Base-by-base conservation (phyloP, 2,797 vertebrate species). In the Urophycis tenuis region DNA sequence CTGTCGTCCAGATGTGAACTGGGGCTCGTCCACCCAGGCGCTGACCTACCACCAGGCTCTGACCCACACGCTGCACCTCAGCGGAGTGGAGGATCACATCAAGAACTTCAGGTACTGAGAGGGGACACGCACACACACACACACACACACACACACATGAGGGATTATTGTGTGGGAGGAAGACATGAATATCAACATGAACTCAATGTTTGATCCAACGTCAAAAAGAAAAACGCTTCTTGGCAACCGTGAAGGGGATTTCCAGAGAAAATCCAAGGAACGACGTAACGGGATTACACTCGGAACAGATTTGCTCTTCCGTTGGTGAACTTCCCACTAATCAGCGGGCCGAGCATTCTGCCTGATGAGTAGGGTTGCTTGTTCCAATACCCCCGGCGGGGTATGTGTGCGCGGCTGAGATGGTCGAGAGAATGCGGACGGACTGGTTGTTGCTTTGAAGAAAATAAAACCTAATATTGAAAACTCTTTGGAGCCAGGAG, bases 1-100 rank as follows among this genome's bases (percentile, higher is more conserved):
- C 71, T 39, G 84, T 82, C 39, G 64, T 85, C 83, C 93, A 99
- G 98, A 99, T 94, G 98, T 99, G 81, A 99, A 99, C 89, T 99
- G 98, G 98, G 98, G 98, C 33, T 99, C 98, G 0, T 99, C 98
- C 1, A 99, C 97, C 0, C 98, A 99, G 92, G 98, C 98, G 29
- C 90, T 99, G 92, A 99, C 97, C 71, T 99, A 99, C 85, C 92
- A 98, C 87, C 96, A 93, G 90, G 96, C 98, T 0, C 88, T 99
- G 75, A 95, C 96, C 78, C 96, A 99, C 92, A 96, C 96, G 2
- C 91, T 99, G 81, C 95, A 97, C 41, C 96, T 99, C 81, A 94
- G 96, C 0, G 96, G 96, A 30, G 96, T 99, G 11, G 96, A 99
- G 84, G 98, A 99, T 87, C 98, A 99, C 0, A 91, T 99, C 88